These are phyloP conservation scores for Phodopus roborovskii DNA, from an alignment of 2,113 vertebrate species.

Conservation along the genomic window DNA sequence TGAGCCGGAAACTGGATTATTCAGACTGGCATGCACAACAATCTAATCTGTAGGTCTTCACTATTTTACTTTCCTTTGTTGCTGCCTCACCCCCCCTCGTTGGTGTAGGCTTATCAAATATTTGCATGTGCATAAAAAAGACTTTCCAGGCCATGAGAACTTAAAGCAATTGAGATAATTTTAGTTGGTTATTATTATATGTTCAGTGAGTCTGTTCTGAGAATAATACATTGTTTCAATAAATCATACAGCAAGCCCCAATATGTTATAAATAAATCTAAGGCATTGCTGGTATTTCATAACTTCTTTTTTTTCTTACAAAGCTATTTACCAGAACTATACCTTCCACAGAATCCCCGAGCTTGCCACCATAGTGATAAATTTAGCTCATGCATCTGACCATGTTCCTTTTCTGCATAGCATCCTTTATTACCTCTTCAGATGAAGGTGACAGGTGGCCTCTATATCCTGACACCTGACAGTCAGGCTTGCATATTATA, in stretches of 20 bases:
- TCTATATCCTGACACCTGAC: not conserved
- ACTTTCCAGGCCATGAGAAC: not conserved
- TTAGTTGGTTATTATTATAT: conserved; percentile 41
- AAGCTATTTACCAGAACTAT: conserved; percentile 27
- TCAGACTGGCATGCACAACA: conserved; percentile 57
- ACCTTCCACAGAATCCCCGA: not conserved
- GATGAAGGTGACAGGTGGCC: not conserved
- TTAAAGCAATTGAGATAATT: conserved; percentile 58
- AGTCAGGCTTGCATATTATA: not conserved
- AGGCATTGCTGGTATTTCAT: conserved; percentile 2
- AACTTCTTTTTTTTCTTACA: not conserved
- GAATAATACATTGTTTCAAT: conserved; percentile 45
- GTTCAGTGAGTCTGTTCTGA: conserved; percentile 22
- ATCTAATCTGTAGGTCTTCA: conserved; percentile 48
- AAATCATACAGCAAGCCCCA: conserved; percentile 42
- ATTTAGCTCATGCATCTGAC: not conserved
- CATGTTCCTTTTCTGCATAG: not conserved
- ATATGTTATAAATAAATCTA: conserved; percentile 57
- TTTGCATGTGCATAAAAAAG: conserved; percentile 48
- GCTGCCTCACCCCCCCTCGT: conserved; percentile 3
- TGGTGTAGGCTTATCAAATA: conserved; percentile 51
- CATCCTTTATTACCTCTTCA: not conserved
- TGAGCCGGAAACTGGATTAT: conserved; percentile 55
- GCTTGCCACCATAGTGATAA: not conserved
- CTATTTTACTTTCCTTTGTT: conserved; percentile 17